Evolutionary conservation across 2,797 vertebrate species (phyloP), one percentile per base, ranked within the genome.

Genomic region (Tachyglossus aculeatus): DNA sequence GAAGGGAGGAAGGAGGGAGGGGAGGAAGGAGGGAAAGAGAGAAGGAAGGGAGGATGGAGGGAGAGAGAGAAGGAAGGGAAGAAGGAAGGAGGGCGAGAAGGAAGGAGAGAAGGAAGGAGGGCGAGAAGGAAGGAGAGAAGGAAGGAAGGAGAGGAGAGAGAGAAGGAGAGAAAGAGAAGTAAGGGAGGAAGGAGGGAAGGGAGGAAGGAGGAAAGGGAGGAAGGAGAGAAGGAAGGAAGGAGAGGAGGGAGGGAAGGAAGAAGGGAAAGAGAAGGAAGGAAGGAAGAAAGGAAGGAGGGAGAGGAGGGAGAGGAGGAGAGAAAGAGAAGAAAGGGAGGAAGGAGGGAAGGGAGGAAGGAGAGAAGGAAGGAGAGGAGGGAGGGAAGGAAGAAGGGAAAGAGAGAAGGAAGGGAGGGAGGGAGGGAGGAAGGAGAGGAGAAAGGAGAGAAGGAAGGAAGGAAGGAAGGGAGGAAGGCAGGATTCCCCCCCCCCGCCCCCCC

Each of bases 391-490:
- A 25, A n/a, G n/a, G n/a, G n/a, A n/a, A n/a, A n/a, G n/a, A n/a
- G n/a, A n/a, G n/a, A 43, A 27, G 61, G 6, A 18, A n/a, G 7
- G 9, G 18, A 38, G 6, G 13, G 10, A 22, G 41, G n/a, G 8
- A 57, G 65, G 12, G 4, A 50, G 5, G 56, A 32, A 43, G 44
- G 36, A 22, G 9, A 61, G 65, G 12, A 4, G 50, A 5, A 57
- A 32, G 43, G 44, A 11, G 19, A 47, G 36, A 22, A 36, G 9
- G 43, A 4, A 34, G 14, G 29, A 24, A 33, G 61, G 41, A 59
- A 39, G 55, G 24, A 40, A 5, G 52, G 13, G 47, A 11, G 45
- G 22, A 51, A 64, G 24, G 71, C 70, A 76, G 87, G 52, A 48
- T n/a, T n/a, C n/a, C n/a, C n/a, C n/a, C n/a, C n/a, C n/a, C n/a